These are phyloP conservation scores for Patagioenas fasciata DNA, from an alignment of 2,113 vertebrate species.

Conservation along the genomic window DNA sequence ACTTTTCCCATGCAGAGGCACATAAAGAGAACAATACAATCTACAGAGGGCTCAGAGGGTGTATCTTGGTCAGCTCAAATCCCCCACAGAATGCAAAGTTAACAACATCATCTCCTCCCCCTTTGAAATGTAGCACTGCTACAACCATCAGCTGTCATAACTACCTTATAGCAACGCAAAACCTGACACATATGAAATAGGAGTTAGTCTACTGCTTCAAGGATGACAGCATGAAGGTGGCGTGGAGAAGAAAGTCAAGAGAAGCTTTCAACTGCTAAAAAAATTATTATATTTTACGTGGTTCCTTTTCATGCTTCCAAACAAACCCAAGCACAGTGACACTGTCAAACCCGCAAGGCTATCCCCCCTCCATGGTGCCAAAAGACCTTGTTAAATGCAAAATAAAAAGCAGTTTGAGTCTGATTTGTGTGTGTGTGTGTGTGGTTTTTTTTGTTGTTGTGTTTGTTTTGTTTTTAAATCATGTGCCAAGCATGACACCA, in stretches of 20 bases:
- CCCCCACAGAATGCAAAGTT: background rate
- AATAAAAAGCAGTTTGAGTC: background rate
- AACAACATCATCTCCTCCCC: background rate
- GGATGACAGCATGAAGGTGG: background rate
- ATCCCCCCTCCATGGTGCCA: background rate
- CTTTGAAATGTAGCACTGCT: background rate
- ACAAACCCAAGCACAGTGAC: background rate
- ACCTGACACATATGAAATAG: accelerated
- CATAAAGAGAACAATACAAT: background rate
- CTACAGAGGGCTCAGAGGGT: background rate
- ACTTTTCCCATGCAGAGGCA: background rate
- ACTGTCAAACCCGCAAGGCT: background rate
- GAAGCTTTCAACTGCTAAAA: background rate
- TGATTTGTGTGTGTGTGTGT: background rate
- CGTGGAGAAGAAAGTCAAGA: background rate
- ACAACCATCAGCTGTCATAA: background rate
- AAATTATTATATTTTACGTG: background rate
- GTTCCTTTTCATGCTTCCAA: background rate
- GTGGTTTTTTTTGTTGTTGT: no score
- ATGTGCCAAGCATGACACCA: conserved; percentile 26
- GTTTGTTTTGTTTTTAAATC: background rate
- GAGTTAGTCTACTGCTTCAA: background rate
- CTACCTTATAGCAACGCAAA: background rate
- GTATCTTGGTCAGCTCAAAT: accelerated
- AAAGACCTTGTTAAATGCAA: background rate